phyloP scores from a whole-genome alignment of 1,140 invertebrate genomes.

The Proctacanthus coquilletti region DNA sequence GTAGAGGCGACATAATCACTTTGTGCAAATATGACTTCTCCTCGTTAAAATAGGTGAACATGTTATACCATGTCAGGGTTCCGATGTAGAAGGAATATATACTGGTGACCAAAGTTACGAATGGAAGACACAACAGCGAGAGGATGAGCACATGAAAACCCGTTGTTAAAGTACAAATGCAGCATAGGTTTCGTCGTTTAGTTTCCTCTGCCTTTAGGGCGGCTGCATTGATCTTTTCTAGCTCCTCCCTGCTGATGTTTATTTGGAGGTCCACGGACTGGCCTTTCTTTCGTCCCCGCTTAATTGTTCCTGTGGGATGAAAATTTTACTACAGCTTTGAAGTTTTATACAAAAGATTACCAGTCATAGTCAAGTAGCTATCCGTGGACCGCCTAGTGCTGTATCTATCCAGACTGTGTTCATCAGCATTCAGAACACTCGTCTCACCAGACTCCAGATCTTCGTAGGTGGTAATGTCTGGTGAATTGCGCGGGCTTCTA shows the following conservation, averaged over 20 bases:
- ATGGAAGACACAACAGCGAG: conserved; percentile 46
- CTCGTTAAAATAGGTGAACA: conserved; percentile 53
- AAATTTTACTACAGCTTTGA: background rate
- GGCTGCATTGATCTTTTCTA: conserved; percentile 46
- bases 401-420: conserved; percentile 32
- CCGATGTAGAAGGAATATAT: conserved; percentile 59
- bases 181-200: conserved; percentile 36
- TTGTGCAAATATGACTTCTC: conserved; percentile 45
- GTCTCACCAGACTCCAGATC: conserved; percentile 32
- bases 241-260: conserved; percentile 49
- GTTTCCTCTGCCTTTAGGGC: conserved; percentile 41
- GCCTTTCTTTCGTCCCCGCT: conserved; percentile 52
- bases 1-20: conserved; percentile 44
- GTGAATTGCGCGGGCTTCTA: conserved; percentile 17
- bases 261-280: conserved; percentile 56
- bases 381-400: conserved; percentile 33
- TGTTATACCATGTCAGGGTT: conserved; percentile 61
- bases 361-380: conserved; percentile 44
- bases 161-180: conserved; percentile 38
- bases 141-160: conserved; percentile 52
- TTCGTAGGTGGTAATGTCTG: conserved; percentile 23
- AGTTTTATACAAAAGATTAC: conserved; percentile 5
- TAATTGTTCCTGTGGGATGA: conserved; percentile 41
- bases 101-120: conserved; percentile 44
- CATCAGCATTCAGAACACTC: conserved; percentile 32